Evolutionary conservation across 2,888 invertebrate genomes (phyloP).

Genomic region (Netelia fuscicornis): DNA sequence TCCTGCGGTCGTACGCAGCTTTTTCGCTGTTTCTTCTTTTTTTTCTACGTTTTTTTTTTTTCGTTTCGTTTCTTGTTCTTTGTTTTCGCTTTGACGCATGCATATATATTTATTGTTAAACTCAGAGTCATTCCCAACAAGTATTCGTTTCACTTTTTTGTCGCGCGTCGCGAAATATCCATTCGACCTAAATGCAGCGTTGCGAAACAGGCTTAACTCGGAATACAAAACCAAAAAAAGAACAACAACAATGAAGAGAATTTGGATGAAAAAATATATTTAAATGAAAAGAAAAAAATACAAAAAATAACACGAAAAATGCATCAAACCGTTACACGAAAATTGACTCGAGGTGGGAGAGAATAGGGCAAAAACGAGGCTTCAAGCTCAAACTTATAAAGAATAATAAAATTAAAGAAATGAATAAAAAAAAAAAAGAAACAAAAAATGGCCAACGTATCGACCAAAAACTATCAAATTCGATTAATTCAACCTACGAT

Average conservation of each 20-base stretch:
- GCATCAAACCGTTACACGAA: neutral
- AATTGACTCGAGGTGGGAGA: neutral
- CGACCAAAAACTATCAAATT: slow-evolving; percentile 19
- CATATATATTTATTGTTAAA: slow-evolving; percentile 73
- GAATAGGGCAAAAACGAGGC: neutral
- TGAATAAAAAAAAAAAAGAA: neutral
- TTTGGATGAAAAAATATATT: neutral
- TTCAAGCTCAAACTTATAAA: neutral
- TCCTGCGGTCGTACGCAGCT: slow-evolving; percentile 51
- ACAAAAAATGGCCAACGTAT: neutral
- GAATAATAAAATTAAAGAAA: neutral
- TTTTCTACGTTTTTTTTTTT: neutral
- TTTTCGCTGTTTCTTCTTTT: slow-evolving; percentile 20
- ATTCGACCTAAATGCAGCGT: neutral
- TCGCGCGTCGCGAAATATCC: slow-evolving; percentile 39
- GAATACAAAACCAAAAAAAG: neutral
- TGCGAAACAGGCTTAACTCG: neutral
- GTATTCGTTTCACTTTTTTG: slow-evolving; percentile 51
- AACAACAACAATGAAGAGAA: neutral
- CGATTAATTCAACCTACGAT: slow-evolving; percentile 3
- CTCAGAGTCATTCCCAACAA: slow-evolving; percentile 74
- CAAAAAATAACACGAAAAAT: neutral
- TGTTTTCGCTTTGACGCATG: slow-evolving; percentile 69
- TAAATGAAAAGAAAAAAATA: neutral
- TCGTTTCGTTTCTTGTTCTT: slow-evolving; percentile 28